Conservation (phyloP, 2,113 vertebrate species). For the Naja naja region DNA sequence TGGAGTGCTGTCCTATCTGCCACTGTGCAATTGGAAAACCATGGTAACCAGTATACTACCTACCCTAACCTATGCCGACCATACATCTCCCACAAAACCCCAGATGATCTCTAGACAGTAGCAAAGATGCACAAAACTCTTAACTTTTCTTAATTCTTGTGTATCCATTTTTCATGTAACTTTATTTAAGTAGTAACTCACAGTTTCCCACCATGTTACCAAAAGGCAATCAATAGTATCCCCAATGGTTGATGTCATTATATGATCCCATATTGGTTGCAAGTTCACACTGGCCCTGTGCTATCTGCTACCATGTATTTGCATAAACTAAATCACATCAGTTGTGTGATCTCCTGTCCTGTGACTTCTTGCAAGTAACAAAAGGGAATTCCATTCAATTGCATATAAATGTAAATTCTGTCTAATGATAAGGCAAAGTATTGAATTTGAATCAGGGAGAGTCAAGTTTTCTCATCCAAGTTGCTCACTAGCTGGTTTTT, state of each 20-base stretch:
- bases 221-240: neutral
- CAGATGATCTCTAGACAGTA: neutral
- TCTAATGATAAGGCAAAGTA: neutral
- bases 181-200: no score
- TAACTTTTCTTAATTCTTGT: neutral
- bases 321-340: neutral
- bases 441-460: neutral
- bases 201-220: no score
- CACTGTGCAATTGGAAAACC: no score
- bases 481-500: neutral
- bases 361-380: neutral
- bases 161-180: neutral
- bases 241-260: neutral
- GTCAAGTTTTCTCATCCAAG: neutral
- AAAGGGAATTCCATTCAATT: neutral
- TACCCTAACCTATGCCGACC: neutral
- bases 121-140: neutral
- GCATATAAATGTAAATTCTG: neutral
- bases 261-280: neutral
- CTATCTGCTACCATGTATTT: neutral
- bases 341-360: neutral
- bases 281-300: neutral
- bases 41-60: neutral
- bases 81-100: neutral
- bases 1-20: no score